Conservation (phyloP, 1,140 invertebrate genomes). For the Euschistus heros region DNA sequence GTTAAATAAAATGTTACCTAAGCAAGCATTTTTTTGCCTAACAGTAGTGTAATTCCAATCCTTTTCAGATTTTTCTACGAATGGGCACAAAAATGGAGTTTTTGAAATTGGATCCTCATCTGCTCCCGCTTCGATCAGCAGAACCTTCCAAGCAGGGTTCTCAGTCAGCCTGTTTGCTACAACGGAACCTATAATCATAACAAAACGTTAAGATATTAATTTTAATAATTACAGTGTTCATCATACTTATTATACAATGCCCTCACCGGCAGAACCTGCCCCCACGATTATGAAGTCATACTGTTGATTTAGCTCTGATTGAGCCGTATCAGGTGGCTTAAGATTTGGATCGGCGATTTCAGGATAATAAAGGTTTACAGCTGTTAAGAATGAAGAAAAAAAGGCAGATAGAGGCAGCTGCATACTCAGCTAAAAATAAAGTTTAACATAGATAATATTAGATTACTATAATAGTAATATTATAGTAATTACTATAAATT, state of each 20-base stretch:
- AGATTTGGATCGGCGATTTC: not conserved
- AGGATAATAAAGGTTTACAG: not conserved
- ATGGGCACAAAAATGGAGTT: conserved; percentile 62
- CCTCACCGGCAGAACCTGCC: too few species aligned
- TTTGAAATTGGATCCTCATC: conserved; percentile 81
- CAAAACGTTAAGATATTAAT: not conserved
- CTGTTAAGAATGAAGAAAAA: not conserved
- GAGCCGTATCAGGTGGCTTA: not conserved
- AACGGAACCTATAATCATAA: conserved; percentile 52
- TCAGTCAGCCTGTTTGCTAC: conserved; percentile 76
- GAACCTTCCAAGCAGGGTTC: conserved; percentile 63
- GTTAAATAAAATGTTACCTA: too few species aligned
- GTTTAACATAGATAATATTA: too few species aligned
- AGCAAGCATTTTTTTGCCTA: conserved; percentile 13
- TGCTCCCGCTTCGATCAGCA: conserved; percentile 79
- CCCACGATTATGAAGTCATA: not conserved
- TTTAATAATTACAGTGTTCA: too few species aligned
- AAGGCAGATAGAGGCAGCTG: not conserved
- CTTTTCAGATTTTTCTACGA: not conserved
- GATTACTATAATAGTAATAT: too few species aligned
- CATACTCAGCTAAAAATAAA: not conserved
- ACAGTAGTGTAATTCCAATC: conserved; percentile 23
- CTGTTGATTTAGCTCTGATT: not conserved
- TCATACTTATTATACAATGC: not conserved
- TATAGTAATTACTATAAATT: too few species aligned